Evolutionary conservation across 2,113 vertebrate species (phyloP).

Genomic region (Charadrius vociferus): DNA sequence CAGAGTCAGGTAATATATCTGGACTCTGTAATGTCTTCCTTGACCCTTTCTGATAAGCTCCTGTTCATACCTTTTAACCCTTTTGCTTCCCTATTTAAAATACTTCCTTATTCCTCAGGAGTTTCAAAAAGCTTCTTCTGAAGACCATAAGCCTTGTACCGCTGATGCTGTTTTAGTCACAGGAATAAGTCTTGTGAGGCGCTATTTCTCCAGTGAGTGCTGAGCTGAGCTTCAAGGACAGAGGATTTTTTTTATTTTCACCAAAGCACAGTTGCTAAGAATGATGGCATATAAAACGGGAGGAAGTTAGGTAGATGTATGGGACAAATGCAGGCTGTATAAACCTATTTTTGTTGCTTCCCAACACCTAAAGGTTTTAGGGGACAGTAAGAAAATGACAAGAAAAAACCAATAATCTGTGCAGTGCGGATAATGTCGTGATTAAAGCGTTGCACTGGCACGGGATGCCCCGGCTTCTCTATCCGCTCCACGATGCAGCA

Average conservation of each 20-base stretch:
- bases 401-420: neutral
- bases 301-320: neutral
- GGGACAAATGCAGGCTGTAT: neutral
- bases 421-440: neutral
- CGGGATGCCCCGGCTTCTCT: neutral
- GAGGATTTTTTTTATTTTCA: neutral
- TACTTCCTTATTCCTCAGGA: neutral
- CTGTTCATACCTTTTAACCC: neutral
- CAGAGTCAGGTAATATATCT: neutral
- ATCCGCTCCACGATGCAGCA: accelerated
- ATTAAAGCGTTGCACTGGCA: neutral
- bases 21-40: neutral
- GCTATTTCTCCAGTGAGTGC: neutral
- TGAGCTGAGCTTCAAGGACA: neutral
- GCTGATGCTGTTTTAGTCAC: neutral
- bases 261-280: neutral
- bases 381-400: neutral
- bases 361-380: neutral
- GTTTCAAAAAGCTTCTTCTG: neutral
- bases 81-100: neutral
- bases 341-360: neutral
- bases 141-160: neutral
- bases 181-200: neutral
- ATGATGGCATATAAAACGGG: accelerated
- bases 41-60: neutral